phyloP scores from a whole-genome alignment of 2,888 invertebrate species.

The Drosophila phalerata region DNA sequence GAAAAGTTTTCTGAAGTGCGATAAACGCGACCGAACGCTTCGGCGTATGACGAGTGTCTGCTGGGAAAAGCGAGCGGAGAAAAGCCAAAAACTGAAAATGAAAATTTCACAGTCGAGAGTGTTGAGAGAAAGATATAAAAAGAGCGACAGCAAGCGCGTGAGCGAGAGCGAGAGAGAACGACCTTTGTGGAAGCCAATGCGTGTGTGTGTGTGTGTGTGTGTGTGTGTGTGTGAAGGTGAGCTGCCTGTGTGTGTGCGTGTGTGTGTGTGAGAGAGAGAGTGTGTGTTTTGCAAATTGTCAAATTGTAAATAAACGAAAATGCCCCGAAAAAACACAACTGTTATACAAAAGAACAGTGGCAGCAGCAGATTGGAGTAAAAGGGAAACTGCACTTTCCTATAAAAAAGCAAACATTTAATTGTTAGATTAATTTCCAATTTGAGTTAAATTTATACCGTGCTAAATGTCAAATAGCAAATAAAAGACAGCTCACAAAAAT shows the following conservation, averaged over 20 bases:
- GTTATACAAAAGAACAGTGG: slow-evolving; percentile 61
- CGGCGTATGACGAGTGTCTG: slow-evolving; percentile 69
- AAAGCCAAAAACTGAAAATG: slow-evolving; percentile 63
- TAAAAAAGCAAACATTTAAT: too few relatives aligned
- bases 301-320: slow-evolving; percentile 79
- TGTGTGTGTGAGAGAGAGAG: slow-evolving; percentile 30
- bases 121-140: slow-evolving; percentile 28
- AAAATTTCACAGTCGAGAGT: slow-evolving; percentile 51
- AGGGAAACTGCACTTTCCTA: background rate
- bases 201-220: slow-evolving; percentile 18
- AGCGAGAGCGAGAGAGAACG: slow-evolving; percentile 26
- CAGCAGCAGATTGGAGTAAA: background rate
- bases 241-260: slow-evolving; percentile 50
- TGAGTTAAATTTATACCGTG: too few relatives aligned
- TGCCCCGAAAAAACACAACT: slow-evolving; percentile 51
- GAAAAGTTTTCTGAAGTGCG: slow-evolving; percentile 1
- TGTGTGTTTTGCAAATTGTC: slow-evolving; percentile 69
- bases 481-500: too few relatives aligned
- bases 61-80: slow-evolving; percentile 64
- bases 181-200: slow-evolving; percentile 52
- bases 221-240: slow-evolving; percentile 70
- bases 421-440: too few relatives aligned
- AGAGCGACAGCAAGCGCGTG: slow-evolving; percentile 21
- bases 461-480: too few relatives aligned
- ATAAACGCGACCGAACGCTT: slow-evolving; percentile 70